Percentiles rank a stretch among this genome's conserved stretches.
These are phyloP conservation scores for Lacanobia wlatinum DNA, from an alignment of 2,888 invertebrate genomes.

Conservation along the genomic window DNA sequence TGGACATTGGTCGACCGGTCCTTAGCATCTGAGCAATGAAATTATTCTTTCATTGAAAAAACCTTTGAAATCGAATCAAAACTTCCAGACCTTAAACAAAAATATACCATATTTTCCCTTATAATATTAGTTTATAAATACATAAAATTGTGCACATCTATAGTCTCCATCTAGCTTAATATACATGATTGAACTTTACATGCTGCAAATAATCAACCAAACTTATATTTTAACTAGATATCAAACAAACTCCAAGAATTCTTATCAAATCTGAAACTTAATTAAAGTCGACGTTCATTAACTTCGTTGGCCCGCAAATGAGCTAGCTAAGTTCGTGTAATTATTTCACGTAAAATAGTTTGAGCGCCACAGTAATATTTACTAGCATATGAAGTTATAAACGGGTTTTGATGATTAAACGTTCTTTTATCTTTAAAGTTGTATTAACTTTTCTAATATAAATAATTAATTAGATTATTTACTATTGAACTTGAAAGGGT, in stretches of 20 bases:
- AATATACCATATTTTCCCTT: too few relatives aligned
- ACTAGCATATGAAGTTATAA: slow-evolving; percentile 21
- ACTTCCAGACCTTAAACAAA: too few relatives aligned
- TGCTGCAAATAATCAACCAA: slow-evolving; percentile 12
- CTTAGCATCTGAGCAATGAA: too few relatives aligned
- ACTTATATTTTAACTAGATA: slow-evolving; percentile 45
- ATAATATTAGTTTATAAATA: too few relatives aligned
- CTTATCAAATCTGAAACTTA: slow-evolving; percentile 75
- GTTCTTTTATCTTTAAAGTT: not conserved
- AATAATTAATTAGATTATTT: not conserved
- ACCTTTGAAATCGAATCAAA: too few relatives aligned
- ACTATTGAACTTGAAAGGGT: too few relatives aligned
- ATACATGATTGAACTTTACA: not conserved
- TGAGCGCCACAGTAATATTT: slow-evolving; percentile 26
- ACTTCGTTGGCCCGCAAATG: slow-evolving; percentile 78
- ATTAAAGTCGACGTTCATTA: slow-evolving; percentile 79
- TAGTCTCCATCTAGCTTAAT: not conserved
- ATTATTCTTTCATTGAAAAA: too few relatives aligned
- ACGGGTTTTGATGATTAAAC: not conserved
- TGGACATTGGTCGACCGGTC: too few relatives aligned
- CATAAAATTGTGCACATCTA: not conserved
- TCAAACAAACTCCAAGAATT: slow-evolving; percentile 62
- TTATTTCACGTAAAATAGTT: slow-evolving; percentile 60
- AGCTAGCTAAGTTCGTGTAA: slow-evolving; percentile 76
- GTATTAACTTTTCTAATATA: not conserved